Percentiles rank a stretch among this genome's conserved stretches.
Conservation (phyloP, 2,797 vertebrate genomes). For the Brotula barbata region DNA sequence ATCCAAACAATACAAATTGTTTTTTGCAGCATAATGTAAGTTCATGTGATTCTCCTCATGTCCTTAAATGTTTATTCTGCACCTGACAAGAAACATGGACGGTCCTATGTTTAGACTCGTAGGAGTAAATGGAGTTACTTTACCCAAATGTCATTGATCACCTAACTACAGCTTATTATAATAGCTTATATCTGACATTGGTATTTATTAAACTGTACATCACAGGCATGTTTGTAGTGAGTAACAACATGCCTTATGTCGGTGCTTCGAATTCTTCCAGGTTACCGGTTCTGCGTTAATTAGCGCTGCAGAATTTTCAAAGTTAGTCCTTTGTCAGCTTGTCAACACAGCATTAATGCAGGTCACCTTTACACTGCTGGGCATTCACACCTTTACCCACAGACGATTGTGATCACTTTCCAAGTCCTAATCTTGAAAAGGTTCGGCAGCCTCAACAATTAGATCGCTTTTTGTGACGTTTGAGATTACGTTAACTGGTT, state of each 20-base stretch:
- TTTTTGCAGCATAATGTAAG: slow-evolving; percentile 18
- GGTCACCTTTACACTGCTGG: no score
- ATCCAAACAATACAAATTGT: slow-evolving; percentile 16
- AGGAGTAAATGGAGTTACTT: slow-evolving; percentile 47
- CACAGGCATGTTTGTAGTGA: slow-evolving; percentile 53
- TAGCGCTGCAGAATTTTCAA: no score
- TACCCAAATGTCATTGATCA: slow-evolving; percentile 51
- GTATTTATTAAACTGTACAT: slow-evolving; percentile 63
- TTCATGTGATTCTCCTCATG: slow-evolving; percentile 13
- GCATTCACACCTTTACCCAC: no score
- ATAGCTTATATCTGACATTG: slow-evolving; percentile 71
- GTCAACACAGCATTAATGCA: no score
- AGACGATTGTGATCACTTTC: no score
- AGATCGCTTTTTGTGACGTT: no score
- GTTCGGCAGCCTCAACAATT: no score
- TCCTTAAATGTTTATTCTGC: slow-evolving; percentile 24
- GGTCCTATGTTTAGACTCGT: slow-evolving; percentile 56
- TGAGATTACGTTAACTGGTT: no score
- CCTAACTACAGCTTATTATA: slow-evolving; percentile 66
- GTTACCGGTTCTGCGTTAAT: no score
- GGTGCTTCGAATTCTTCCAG: background rate
- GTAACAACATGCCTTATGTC: slow-evolving; percentile 34
- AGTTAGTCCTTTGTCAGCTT: no score
- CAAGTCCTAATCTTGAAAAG: no score
- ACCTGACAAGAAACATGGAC: slow-evolving; percentile 31